Evolutionary conservation across 92 coral and sea anemone genomes (phyloP), one percentile per base, ranked within the genome.

Genomic region (Epizoanthus scotinus): DNA sequence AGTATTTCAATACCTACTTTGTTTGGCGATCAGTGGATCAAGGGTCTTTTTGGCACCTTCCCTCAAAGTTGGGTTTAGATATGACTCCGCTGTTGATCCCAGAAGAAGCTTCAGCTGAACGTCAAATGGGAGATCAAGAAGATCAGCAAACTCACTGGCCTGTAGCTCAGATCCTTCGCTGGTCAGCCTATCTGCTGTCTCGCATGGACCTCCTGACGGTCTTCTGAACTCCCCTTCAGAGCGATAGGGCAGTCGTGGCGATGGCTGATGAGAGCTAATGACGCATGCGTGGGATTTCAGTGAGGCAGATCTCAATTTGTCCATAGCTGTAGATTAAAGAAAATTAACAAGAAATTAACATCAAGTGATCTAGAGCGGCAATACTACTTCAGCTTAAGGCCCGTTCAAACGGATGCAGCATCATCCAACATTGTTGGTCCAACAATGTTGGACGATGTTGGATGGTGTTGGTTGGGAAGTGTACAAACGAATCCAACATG

Each of bases 21-120:
- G 59, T 31, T 72, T 79, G 27, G 79, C 85, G 1, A 68, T 72
- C 72, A 88, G 34, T 6, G 97, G 98, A 89, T 92, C 93, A 59
- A 93, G 89, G 42, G 90, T 64, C 86, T 93, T 95, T 67, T 91
- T 95, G 0, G 98, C 97, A 52, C 98, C 97, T 66, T 95, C 95
- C 12, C 97, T 88, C 78, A 93, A 87, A 6, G 94, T 85, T 15
- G 98, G 98, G 26, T 93, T 91, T 24, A 95, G 86, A 71, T 86
- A 95, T 44, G 89, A 85, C 19, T 88, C 84, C 8, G 98, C 98
- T 8, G 73, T 92, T 29, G 94, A 36, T 1, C 87, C 94, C 8
- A 91, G 93, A 25, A 95, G 77, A 29, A 89, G 53, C 40, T 70
- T 86, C 0, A 95, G 90, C 71, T 95, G 98, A 7, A 91, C 91